Percentiles rank a stretch among this genome's conserved stretches.
Conservation (phyloP, 2,113 vertebrate species). For the Egretta garzetta region DNA sequence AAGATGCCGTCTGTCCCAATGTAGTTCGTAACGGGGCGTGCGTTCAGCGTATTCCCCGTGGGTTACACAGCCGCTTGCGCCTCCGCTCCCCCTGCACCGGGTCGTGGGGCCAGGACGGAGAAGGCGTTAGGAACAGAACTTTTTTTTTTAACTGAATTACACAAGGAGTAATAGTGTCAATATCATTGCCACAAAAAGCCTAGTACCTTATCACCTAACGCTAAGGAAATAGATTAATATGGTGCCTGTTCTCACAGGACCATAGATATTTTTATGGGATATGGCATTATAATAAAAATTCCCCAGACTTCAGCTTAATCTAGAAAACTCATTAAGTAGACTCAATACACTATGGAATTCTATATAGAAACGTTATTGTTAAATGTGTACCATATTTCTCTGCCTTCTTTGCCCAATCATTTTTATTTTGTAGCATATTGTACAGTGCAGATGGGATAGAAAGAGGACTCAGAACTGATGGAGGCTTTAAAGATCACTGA, state of each 20-base stretch:
- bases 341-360: constrained; percentile 46
- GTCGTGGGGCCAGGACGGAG: neutral
- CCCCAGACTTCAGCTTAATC: constrained; percentile 64
- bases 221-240: constrained; percentile 41
- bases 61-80: neutral
- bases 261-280: constrained; percentile 50
- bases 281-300: constrained; percentile 55
- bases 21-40: accelerated
- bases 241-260: constrained; percentile 42
- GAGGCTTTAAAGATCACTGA: neutral
- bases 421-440: neutral
- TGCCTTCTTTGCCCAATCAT: constrained; percentile 37
- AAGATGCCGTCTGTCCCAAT: accelerated
- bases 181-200: neutral
- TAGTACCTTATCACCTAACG: neutral
- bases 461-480: neutral
- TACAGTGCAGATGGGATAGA: neutral
- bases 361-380: constrained; percentile 48
- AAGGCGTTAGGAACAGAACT: neutral
- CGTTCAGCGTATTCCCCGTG: accelerated
- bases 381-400: constrained; percentile 41
- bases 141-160: neutral
- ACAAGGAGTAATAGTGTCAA: neutral
- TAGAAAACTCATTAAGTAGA: constrained; percentile 66
- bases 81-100: accelerated